Evolutionary conservation across 2,797 vertebrate species (phyloP), one percentile per base, ranked within the genome.

Genomic region (Xyrichtys novacula): DNA sequence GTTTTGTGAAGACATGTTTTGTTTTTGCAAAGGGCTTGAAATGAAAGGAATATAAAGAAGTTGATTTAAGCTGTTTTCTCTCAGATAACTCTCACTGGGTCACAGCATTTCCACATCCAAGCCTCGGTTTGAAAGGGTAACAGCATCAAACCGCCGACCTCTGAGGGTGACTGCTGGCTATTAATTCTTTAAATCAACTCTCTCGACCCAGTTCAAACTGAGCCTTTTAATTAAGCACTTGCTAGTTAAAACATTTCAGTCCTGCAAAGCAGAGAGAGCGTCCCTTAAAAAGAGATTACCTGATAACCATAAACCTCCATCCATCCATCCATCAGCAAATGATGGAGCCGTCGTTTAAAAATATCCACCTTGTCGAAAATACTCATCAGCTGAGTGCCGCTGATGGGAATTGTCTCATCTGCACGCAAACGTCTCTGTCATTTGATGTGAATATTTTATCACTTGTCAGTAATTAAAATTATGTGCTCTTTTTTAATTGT

Each of bases 341-440:
- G 82, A 85, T 2, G 14, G 54, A 61, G 36, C 25, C 61, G 74
- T 83, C 61, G 74, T 83, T 86, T 83, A 90, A 86, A 90, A 91
- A 90, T 84, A 87, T 50, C 67, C 72, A 71, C 70, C 65, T 77
- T 70, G 42, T 63, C 22, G 59, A 63, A 38, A 56, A 78, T 76
- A 82, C 78, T 88, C 81, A 88, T 88, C 88, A 84, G 89, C 89
- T 91, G 90, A 89, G 71, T 43, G 62, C 57, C 72, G 28, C 83
- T 92, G 91, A 93, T 91, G 88, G 84, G 67, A 87, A 91, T 88
- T 88, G 87, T 89, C 92, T 91, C 70, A 84, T 91, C 79, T 66
- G 66, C 72, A 61, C 43, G 47, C 67, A 44, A 77, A 90, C 42
- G 75, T 76, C 69, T 85, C 80, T 74, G 71, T 88, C 82, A 78